Evolutionary conservation across 2,888 invertebrate species (phyloP).

Genomic region (Heliconius sara): DNA sequence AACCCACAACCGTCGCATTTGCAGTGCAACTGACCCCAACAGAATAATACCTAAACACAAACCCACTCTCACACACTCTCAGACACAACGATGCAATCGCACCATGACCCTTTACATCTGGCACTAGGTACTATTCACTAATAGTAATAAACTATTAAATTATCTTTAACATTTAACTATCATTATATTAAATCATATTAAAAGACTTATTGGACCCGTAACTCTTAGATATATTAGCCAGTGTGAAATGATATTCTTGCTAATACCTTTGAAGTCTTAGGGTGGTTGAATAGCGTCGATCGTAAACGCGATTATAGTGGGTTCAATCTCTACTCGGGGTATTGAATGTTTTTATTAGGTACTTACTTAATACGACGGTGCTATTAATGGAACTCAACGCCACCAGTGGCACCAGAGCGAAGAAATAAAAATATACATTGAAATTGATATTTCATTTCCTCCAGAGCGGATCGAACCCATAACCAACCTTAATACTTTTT

Average conservation of each 20-base stretch:
- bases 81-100: conserved; percentile 1
- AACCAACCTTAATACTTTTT: too few species aligned
- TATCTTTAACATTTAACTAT: conserved; percentile 26
- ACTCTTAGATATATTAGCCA: conserved; percentile 1
- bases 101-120: background rate
- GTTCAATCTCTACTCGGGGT: background rate
- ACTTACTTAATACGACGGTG: too few species aligned
- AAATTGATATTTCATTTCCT: too few species aligned
- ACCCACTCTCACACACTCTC: background rate
- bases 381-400: too few species aligned
- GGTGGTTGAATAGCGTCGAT: background rate
- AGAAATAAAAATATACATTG: too few species aligned
- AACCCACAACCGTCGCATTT: background rate
- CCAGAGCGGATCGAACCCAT: too few species aligned
- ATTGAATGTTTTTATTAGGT: too few species aligned
- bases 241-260: background rate
- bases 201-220: background rate
- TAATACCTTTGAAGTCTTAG: background rate
- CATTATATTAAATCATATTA: conserved; percentile 28
- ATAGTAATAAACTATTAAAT: conserved; percentile 29
- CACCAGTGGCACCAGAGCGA: too few species aligned
- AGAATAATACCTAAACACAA: background rate
- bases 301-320: background rate
- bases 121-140: background rate
- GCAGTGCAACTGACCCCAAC: background rate